These are phyloP conservation scores for Littorina saxatilis DNA, from an alignment of 1,140 invertebrate species.

Conservation along the genomic window DNA sequence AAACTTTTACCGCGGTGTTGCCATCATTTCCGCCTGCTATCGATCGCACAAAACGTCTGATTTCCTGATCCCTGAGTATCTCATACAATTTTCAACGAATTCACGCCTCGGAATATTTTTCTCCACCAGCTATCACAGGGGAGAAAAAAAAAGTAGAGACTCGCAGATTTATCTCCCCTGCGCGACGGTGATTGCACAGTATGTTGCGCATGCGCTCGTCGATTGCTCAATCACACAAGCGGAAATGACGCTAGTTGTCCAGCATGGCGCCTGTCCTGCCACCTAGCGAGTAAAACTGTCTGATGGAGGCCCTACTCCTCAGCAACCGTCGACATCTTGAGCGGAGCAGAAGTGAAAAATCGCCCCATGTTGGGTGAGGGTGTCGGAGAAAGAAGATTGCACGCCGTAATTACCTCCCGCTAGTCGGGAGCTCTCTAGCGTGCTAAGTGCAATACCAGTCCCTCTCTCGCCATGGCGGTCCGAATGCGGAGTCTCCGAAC, in stretches of 20 bases:
- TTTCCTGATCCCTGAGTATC: conserved; percentile 7
- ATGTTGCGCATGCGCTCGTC: conserved; percentile 25
- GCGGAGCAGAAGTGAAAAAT: conserved; percentile 31
- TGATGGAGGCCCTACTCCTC: conserved; percentile 7
- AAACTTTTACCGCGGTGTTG: too few relatives aligned
- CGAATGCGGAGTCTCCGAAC: conserved; percentile 37
- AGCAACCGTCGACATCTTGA: conserved; percentile 28
- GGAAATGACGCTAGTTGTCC: conserved; percentile 36
- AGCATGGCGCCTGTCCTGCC: conserved; percentile 25
- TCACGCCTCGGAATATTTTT: conserved; percentile 8
- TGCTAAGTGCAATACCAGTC: conserved; percentile 42
- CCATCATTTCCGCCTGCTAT: too few relatives aligned
- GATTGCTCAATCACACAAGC: conserved; percentile 31
- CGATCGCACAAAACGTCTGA: conserved; percentile 5
- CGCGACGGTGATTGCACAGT: conserved; percentile 23
- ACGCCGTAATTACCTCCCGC: conserved; percentile 38
- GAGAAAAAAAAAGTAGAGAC: not conserved
- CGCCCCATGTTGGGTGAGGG: conserved; percentile 15
- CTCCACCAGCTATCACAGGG: not conserved
- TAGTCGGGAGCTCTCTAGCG: conserved; percentile 39
- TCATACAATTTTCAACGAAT: conserved; percentile 26
- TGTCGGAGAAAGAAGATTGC: conserved; percentile 33
- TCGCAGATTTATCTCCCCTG: conserved; percentile 6
- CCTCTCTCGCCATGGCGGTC: conserved; percentile 37
- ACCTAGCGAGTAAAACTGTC: conserved; percentile 30